Base-by-base conservation (phyloP, 2,888 invertebrate genomes). In the Polydrusus pterygomalis region DNA sequence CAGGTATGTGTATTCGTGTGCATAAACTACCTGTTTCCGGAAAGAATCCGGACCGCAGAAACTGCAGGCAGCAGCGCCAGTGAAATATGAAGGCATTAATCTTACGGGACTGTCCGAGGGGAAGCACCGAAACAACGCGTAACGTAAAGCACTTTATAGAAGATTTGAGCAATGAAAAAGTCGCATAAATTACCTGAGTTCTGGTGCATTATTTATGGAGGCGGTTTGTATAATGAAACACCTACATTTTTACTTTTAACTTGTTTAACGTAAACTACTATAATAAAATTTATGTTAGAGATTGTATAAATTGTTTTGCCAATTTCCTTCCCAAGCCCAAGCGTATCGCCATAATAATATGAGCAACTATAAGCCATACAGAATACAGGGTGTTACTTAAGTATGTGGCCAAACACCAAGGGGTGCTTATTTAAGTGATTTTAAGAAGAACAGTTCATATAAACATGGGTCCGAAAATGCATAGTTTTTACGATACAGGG, bases 11-110 rank as follows among this genome's bases (percentile, higher is more conserved):
- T 49, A 67, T 67, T 34, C 34, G 64, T 49, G 11, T 38, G 38
- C 51, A 54, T 40, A 67, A 67, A 67, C 67, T 67, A 67, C 69
- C 45, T 69, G 60, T 69, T 58, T 69, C 67, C 69, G 58, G 20
- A 69, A 69, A 69, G 69, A 69, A 60, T 45, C 58, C 69, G 56
- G 25, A 70, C 70, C 60, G 70, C 58, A 60, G 60, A 17, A 70
- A 62, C 70, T 70, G 70, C 70, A 63, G 30, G 38, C 38, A 25
- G 65, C 34, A 25, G 65, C 34, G 40, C 40, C 18, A 60, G 65
- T 72, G 56, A 72, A 65, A 47, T 72, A 72, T 72, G 65, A 40
- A 51, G 58, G 58, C 72, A 72, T 72, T 72, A 72, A 72, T 72
- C 72, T 72, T 72, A 67, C 58, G 18, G 34, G 20, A 65, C 40